These are phyloP conservation scores for Puntigrus tetrazona DNA, from an alignment of 2,113 vertebrate species.

Conservation along the genomic window DNA sequence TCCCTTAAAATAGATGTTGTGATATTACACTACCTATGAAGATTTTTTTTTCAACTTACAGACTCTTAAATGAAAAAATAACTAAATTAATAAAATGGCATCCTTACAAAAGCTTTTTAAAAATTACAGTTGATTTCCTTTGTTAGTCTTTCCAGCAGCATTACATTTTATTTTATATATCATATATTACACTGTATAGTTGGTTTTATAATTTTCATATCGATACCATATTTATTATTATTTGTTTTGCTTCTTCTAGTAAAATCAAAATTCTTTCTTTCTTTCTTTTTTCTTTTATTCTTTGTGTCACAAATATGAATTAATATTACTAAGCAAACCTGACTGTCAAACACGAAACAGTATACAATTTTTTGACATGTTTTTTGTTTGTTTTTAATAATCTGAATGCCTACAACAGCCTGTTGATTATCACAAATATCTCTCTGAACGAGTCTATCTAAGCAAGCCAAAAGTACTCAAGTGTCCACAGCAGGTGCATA, in stretches of 20 bases:
- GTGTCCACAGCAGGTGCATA: slow-evolving; percentile 73
- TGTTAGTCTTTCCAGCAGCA: not conserved
- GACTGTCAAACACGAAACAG: not conserved
- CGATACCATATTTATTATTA: not conserved
- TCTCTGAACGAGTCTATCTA: not conserved
- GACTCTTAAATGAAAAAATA: not conserved
- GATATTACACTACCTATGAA: not conserved
- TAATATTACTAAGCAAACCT: not conserved
- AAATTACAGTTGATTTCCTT: not conserved
- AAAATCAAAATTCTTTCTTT: not conserved
- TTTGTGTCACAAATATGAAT: not conserved
- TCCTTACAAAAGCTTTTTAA: not conserved
- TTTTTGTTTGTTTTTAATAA: not conserved
- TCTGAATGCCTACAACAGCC: not conserved
- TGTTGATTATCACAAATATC: not conserved
- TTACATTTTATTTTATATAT: not conserved
- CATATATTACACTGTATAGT: not conserved
- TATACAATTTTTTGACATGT: not conserved
- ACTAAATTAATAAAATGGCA: not conserved
- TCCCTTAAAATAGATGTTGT: not conserved
- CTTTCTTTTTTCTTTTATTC: no score
- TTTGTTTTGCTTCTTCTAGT: not conserved
- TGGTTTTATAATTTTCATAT: not conserved
- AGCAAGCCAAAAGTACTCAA: slow-evolving; percentile 65
- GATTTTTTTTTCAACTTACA: not conserved